These are phyloP conservation scores for Amaurobius ferox DNA, from an alignment of 2,888 invertebrate species.

Conservation along the genomic window DNA sequence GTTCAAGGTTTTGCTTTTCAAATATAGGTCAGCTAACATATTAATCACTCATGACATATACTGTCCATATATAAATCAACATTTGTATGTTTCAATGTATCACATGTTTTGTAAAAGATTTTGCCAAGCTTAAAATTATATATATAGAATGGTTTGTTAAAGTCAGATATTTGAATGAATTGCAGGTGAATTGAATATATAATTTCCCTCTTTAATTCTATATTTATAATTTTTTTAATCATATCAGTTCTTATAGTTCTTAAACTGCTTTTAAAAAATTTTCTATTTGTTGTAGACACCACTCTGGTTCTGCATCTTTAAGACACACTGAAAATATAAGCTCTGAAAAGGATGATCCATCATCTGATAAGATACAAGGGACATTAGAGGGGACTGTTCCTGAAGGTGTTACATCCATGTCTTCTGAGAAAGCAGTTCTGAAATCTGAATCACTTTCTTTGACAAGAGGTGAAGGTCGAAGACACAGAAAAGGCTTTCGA, in stretches of 20 bases:
- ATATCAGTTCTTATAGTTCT: too few relatives aligned
- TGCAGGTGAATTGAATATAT: neutral
- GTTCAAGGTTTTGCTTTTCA: too few relatives aligned
- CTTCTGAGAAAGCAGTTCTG: constrained; percentile 47
- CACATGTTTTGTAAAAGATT: too few relatives aligned
- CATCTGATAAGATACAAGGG: constrained; percentile 31
- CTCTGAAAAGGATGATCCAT: constrained; percentile 33
- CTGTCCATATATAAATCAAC: too few relatives aligned
- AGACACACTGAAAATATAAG: constrained; percentile 20
- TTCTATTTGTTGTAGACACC: constrained; percentile 30
- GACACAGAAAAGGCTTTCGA: constrained; percentile 65
- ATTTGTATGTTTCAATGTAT: too few relatives aligned
- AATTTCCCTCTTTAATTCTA: neutral
- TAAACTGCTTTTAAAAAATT: too few relatives aligned
- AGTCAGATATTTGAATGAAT: neutral
- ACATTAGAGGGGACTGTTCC: constrained; percentile 59
- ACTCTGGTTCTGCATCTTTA: constrained; percentile 55
- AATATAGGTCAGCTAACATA: too few relatives aligned
- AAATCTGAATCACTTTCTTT: constrained; percentile 63
- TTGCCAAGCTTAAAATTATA: too few relatives aligned
- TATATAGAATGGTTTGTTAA: too few relatives aligned
- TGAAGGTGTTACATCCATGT: constrained; percentile 66
- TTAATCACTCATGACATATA: too few relatives aligned
- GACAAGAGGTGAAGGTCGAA: constrained; percentile 62
- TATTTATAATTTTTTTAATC: neutral